Evolutionary conservation across 2,888 invertebrate genomes (phyloP), one percentile per base, ranked within the genome.

Genomic region (Theristus sp.): DNA sequence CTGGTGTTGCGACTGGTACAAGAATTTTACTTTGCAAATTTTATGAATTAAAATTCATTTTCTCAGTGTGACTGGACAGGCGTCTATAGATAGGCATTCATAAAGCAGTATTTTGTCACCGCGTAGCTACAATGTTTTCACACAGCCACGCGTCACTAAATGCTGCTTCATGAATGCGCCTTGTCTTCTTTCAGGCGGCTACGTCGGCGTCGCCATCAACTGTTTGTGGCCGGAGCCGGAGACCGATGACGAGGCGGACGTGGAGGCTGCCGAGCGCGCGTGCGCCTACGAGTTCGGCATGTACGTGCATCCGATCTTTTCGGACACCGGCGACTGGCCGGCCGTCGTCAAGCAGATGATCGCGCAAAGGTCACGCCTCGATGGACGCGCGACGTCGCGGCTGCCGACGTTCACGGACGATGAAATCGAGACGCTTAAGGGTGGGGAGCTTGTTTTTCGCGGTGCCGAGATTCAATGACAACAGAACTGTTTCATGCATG

Each of bases 331-430:
- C 25, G 62, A 62, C 49, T 64, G 59, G 38, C 62, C 64, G 6
- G 20, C 30, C 17, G 29, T 55, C 0, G 38, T 64, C 28, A 58
- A 30, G 25, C 29, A 55, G 24, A 30, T 47, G 25, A 57, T 64
- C 1, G 54, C 29, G 24, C 20, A 65, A 27, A 67, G 67, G 52
- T 71, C 71, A 61, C 54, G 29, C 26, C 62, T 61, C 17, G 69
- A 72, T 55, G 67, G 68, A 3, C 64, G 65, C 1, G 62, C 55
- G 1, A 24, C 64, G 10, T 69, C 70, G n/a, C 63, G 72, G 53
- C 66, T 75, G 24, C 74, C 73, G 0, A 64, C 64, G 30, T 74
- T 75, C 58, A 73, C 72, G 1, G 63, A 65, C 1, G 67, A 67
- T 2, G 74, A 75, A 62, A 71, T 69, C 29, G 30, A 58, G 17